Evolutionary conservation across 2,888 invertebrate species (phyloP), one percentile per base, ranked within the genome.

Genomic region (Ophioninae sp.): DNA sequence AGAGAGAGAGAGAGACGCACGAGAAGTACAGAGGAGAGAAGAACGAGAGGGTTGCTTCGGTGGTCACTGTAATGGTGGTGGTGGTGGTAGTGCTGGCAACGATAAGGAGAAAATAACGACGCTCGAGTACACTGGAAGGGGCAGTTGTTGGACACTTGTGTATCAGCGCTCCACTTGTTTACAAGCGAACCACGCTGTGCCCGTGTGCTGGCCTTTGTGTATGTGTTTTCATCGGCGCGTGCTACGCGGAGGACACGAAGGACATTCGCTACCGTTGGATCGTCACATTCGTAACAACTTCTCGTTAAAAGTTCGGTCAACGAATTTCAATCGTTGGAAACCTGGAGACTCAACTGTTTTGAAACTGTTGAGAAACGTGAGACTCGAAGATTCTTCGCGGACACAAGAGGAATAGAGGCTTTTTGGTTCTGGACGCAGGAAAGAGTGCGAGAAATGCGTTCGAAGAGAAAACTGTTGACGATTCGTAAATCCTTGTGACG

Each of bases 401-500:
- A 59, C 6, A 21, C 56, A 5, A 0, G n/a, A 70, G n/a, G 39
- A 59, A 39, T n/a, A 57, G 21, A 5, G 13, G 41, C 56, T 67
- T 10, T 13, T 21, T 41, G 39, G 17, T 41, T 30, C 17, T 21
- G 75, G 69, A 57, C 59, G 68, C 50, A 68, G 79, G 56, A 73
- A 77, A 23, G 64, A n/a, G 59, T 67, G 57, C 50, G 23, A 84
- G 73, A 73, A 3, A 85, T 85, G 85, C 77, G 37, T n/a, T 39
- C 69, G 30, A 72, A 44, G 70, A 56, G 65, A 20, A 57, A 73
- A 39, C 37, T 37, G 41, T 67, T 50, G 65, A 75, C 23, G 44
- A 81, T 79, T 68, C 77, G 39, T 57, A 70, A 50, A 79, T 78
- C 70, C 74, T 84, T 83, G 83, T 84, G 85, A 84, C 81, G 41